Conservation (phyloP, 2,888 invertebrate genomes). For the Amphipyra berbera region DNA sequence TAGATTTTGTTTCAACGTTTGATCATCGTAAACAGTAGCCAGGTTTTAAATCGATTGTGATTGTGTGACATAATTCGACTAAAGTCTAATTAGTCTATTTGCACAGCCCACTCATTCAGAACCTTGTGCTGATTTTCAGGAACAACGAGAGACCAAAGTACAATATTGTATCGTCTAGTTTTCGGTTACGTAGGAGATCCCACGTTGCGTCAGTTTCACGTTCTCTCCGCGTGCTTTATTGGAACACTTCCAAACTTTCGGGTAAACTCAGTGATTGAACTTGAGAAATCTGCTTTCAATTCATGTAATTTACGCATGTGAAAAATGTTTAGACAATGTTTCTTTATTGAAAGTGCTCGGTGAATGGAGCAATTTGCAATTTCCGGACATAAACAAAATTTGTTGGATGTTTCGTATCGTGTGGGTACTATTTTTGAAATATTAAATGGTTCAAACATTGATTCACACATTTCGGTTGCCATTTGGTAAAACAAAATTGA, state of each 20-base stretch:
- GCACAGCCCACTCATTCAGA: conserved; percentile 29
- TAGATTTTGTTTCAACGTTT: conserved; percentile 4
- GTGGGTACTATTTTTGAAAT: neutral
- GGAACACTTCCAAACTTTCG: conserved; percentile 53
- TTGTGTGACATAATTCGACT: conserved; percentile 33
- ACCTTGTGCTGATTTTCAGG: conserved; percentile 54
- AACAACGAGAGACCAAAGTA: conserved; percentile 48
- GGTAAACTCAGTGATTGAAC: conserved; percentile 55
- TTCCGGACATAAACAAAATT: neutral
- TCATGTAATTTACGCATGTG: conserved; percentile 16
- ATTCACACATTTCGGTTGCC: neutral
- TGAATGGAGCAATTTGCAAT: neutral
- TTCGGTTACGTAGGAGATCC: conserved; percentile 58
- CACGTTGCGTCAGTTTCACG: conserved; percentile 51
- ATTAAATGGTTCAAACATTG: neutral
- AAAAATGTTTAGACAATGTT: conserved; percentile 25
- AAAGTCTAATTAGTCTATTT: conserved; percentile 36
- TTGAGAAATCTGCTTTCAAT: conserved; percentile 37
- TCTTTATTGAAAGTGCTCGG: conserved; percentile 8
- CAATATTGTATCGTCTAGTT: conserved; percentile 33
- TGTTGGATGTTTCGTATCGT: neutral
- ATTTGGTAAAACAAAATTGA: neutral
- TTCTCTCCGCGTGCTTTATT: conserved; percentile 48
- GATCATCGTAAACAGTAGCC: conserved; percentile 1
- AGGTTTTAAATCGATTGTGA: conserved; percentile 8